Evolutionary conservation across 2,797 vertebrate species (phyloP), one percentile per base, ranked within the genome.

Genomic region (Malacoctenus gilli): DNA sequence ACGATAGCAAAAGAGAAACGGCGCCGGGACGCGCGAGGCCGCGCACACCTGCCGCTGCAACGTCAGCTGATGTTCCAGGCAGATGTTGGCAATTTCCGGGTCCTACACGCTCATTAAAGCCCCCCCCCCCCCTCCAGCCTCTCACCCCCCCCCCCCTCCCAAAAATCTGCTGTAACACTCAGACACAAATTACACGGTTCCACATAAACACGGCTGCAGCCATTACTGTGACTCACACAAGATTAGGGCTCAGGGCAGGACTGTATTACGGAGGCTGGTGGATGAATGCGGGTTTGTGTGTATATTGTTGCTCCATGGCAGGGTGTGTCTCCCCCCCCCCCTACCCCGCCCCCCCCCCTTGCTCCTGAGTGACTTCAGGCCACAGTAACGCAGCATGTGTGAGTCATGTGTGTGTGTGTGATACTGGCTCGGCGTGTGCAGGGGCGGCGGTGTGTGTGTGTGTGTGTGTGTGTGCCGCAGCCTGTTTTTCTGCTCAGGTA

Each of bases 401-500:
- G 51, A 31, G 53, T 58, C 64, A 23, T 55, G 46, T 60, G 44
- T 57, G 43, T 55, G 52, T 52, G 81, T 83, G 83, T 80, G 63
- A 61, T 54, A 65, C 66, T 87, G 84, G 66, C 73, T 64, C 68
- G 81, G 81, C 80, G 82, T 87, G 87, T 85, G 87, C 82, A 74
- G 80, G 65, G 82, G 87, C 69, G 83, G 84, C 5, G 25, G n/a
- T 2, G 25, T 28, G 25, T n/a, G n/a, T n/a, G n/a, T n/a, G n/a
- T n/a, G n/a, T n/a, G n/a, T n/a, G n/a, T n/a, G n/a, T n/a, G n/a
- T 83, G 89, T 84, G 87, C 78, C 79, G 60, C 12, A 87, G 89
- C 88, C 86, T 89, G 89, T 88, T 88, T 84, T 83, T 80, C 84
- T 78, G 85, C 85, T 89, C 89, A 91, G 90, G 91, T 93, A 93